Base-by-base conservation (phyloP, 2,888 invertebrate species). In the Eupithecia inturbata region DNA sequence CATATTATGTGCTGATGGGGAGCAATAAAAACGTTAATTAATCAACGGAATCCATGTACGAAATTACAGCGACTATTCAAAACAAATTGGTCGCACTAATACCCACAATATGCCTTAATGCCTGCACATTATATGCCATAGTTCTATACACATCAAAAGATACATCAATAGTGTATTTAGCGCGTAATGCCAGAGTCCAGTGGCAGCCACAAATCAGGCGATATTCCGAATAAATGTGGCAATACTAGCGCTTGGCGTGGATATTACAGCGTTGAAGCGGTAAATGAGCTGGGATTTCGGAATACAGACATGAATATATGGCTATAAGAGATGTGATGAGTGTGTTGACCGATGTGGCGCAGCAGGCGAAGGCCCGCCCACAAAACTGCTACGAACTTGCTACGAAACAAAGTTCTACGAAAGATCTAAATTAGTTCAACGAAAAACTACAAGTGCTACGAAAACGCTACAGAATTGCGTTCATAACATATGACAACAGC, bases 131-230 rank as follows among this genome's bases (percentile, higher is more conserved):
- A 49, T n/a, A 49, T 49, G 22, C 49, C 7, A 26, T 22, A 57
- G 4, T 14, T 57, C 12, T 57, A 26, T 57, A n/a, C 53, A 26
- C 26, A 57, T 53, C 22, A 6, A 49, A 53, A 22, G 53, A 26
- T 26, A 62, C 69, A 57, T 41, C 39, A 49, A 69, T 68, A 66
- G 26, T 64, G 68, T 72, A 68, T 33, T 69, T 69, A 41, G 41
- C 26, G 57, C 31, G 49, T 53, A 28, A 67, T 62, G 1, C 62
- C 33, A 22, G 31, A 31, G n/a, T 68, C 57, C 62, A 49, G 70
- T 53, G 63, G 19, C 7, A 57, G 31, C 74, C 74, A 74, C 74
- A 74, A 74, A 74, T 74, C 74, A 74, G 53, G n/a, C 68, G 70
- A 74, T 68, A 74, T 67, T 70, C 41, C 22, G 41, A 70, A 74